These are phyloP conservation scores for Sebastes schlegelii DNA, from an alignment of 2,113 vertebrate species.

Conservation along the genomic window DNA sequence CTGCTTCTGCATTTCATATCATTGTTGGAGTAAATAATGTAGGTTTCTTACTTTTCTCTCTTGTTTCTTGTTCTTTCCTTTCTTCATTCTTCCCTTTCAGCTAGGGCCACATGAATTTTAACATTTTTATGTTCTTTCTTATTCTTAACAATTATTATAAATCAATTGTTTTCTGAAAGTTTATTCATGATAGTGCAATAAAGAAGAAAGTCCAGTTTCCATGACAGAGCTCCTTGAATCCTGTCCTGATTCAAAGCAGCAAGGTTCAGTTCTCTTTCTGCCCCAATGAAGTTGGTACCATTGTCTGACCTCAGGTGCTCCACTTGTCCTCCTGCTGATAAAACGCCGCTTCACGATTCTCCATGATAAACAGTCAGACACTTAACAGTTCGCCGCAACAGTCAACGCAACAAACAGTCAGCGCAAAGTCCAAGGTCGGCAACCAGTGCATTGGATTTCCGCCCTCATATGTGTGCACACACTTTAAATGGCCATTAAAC, in stretches of 20 bases:
- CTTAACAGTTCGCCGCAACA: no score
- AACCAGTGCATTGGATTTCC: no score
- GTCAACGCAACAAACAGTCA: no score
- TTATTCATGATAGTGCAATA: neutral
- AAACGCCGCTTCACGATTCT: neutral
- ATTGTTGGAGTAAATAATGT: neutral
- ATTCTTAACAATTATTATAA: neutral
- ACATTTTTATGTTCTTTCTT: neutral
- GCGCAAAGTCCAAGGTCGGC: no score
- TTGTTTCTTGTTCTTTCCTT: neutral
- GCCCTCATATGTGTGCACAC: no score
- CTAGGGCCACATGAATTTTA: neutral
- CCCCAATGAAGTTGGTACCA: neutral
- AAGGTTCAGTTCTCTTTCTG: neutral
- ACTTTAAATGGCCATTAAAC: no score
- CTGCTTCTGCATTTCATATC: no score
- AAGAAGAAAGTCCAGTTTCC: no score
- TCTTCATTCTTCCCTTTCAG: neutral
- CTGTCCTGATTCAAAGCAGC: neutral
- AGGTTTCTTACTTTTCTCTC: no score
- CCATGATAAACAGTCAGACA: no score
- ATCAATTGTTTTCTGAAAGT: neutral
- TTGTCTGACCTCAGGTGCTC: neutral
- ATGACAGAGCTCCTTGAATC: neutral
- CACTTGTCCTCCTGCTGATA: neutral